These are phyloP conservation scores for Etheostoma spectabile DNA, from an alignment of 2,113 vertebrate species.

Conservation along the genomic window DNA sequence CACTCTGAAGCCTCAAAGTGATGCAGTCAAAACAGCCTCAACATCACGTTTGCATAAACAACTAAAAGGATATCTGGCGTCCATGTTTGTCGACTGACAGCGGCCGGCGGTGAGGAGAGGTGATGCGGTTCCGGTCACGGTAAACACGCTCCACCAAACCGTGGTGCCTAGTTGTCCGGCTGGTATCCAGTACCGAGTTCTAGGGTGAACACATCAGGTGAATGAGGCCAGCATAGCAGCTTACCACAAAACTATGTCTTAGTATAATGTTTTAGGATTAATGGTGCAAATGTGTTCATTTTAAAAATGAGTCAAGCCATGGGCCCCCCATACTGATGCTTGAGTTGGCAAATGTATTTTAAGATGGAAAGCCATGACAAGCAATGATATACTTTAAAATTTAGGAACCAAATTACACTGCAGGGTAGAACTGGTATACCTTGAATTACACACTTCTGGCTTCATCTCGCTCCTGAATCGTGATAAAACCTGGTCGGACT, in stretches of 20 bases:
- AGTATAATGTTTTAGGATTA: slow-evolving; percentile 58
- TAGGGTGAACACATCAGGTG: slow-evolving; percentile 86
- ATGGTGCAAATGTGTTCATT: slow-evolving; percentile 77
- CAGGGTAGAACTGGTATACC: slow-evolving; percentile 43
- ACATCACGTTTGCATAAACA: not conserved
- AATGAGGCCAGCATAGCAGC: slow-evolving; percentile 53
- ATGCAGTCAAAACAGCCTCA: not conserved
- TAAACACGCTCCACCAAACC: slow-evolving; percentile 97
- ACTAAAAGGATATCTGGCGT: slow-evolving; percentile 97
- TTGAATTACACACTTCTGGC: slow-evolving; percentile 30
- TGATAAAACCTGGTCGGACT: slow-evolving; percentile 29
- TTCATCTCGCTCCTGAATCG: slow-evolving; percentile 41
- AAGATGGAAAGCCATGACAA: slow-evolving; percentile 85
- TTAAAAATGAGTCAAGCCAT: slow-evolving; percentile 80
- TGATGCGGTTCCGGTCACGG: slow-evolving; percentile 93
- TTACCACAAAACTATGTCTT: slow-evolving; percentile 12
- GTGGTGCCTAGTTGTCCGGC: slow-evolving; percentile 95
- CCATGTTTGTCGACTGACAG: slow-evolving; percentile 97
- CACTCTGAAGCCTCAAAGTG: not conserved
- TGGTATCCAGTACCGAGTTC: slow-evolving; percentile 95
- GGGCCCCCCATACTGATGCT: slow-evolving; percentile 76
- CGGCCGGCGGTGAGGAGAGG: slow-evolving; percentile 94
- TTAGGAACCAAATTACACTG: slow-evolving; percentile 65
- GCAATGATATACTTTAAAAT: slow-evolving; percentile 78
- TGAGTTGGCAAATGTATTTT: slow-evolving; percentile 81